Evolutionary conservation across 2,797 vertebrate species (phyloP), one percentile per base, ranked within the genome.

Genomic region (Characodon lateralis): DNA sequence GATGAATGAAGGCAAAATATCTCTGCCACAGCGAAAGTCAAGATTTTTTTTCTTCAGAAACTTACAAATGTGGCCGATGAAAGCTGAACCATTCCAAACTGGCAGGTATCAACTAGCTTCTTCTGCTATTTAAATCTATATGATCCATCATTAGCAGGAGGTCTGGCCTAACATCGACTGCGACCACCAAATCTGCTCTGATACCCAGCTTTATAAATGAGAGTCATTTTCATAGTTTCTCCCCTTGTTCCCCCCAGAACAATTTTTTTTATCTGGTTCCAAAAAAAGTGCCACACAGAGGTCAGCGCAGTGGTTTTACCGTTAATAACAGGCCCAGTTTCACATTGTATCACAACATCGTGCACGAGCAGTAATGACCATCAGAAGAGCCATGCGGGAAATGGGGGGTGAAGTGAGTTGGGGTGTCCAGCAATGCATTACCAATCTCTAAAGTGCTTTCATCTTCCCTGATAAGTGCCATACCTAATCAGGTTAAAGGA

Each of bases 401-500:
- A 83, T 77, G 75, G 77, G 71, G 83, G 87, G 83, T 81, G 84
- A 90, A 78, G 87, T 79, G 80, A 85, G 83, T 70, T 79, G 80
- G 87, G 87, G 91, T 87, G 92, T 93, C 91, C 89, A 81, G 89
- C 93, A 91, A 91, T 93, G 91, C 93, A 83, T 92, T 93, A 91
- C 83, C 83, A 75, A 90, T 92, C 85, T 89, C 81, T 87, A 3
- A 31, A 87, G 89, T 50, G 83, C 95, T 96, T 95, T 95, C 94
- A 95, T 95, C 95, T 95, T 84, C 75, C 81, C 91, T 86, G 95
- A 95, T 95, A 95, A 94, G 94, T 94, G 95, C 94, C 94, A 91
- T 95, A 95, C 95, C 95, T 95, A 96, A 96, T 96, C 95, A 95
- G 92, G 95, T 95, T 95, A 95, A 95, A 94, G 93, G 92, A 94